Conservation (phyloP, 2,113 vertebrate genomes). For the Chloebia gouldiae region DNA sequence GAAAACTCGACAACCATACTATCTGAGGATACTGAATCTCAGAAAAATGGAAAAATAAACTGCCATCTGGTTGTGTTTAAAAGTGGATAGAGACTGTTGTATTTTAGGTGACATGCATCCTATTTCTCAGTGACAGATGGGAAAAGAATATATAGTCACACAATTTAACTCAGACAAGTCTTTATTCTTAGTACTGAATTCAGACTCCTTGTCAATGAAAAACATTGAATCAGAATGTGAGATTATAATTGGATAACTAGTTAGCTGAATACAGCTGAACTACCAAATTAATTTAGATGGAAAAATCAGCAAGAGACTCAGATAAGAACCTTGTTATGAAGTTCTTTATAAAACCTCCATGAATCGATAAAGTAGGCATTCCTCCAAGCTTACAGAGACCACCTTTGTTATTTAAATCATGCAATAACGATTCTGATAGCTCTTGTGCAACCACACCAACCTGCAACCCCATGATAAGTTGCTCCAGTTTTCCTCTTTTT, state of each 20-base stretch:
- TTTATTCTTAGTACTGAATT: not conserved
- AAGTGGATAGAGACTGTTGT: not conserved
- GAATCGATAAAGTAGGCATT: not conserved
- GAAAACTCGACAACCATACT: not conserved
- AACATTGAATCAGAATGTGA: not conserved
- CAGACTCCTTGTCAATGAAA: not conserved
- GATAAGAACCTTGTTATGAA: not conserved
- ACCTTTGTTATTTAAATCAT: not conserved
- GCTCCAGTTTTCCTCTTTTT: not conserved
- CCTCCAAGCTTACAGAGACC: not conserved
- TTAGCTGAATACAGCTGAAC: not conserved
- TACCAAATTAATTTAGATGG: not conserved
- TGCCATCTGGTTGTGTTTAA: not conserved
- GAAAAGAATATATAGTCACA: not conserved
- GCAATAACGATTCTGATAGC: not conserved
- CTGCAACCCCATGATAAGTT: not conserved
- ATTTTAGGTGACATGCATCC: not conserved
- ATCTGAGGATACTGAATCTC: not conserved
- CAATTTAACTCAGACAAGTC: not conserved
- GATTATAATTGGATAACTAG: not conserved
- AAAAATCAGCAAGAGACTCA: not conserved
- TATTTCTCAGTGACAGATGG: not conserved
- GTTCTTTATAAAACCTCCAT: not conserved
- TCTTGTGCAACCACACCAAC: not conserved
- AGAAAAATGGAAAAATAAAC: not conserved